Evolutionary conservation across 2,888 invertebrate genomes (phyloP).

Genomic region (Micropterix aruncella): DNA sequence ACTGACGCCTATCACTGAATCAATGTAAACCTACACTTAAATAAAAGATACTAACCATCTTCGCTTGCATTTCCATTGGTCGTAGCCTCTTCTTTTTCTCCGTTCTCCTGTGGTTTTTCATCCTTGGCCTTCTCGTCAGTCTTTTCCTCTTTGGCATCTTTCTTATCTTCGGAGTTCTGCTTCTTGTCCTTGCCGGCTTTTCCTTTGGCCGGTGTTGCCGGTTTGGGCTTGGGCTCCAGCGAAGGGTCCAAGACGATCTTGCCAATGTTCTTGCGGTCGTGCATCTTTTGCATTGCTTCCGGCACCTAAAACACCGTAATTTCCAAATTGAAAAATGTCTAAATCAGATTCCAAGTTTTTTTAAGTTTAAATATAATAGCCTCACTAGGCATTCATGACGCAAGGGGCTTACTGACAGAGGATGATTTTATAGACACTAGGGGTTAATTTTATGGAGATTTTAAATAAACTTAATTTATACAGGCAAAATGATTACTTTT

Average conservation of each 20-base stretch:
- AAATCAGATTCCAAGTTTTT: no score
- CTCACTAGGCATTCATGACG: no score
- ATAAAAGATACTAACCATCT: slow-evolving; percentile 22
- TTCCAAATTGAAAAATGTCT: no score
- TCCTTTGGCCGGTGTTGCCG: slow-evolving; percentile 63
- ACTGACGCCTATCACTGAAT: background rate
- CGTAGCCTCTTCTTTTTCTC: slow-evolving; percentile 36
- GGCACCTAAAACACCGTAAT: slow-evolving; percentile 52
- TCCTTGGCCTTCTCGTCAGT: slow-evolving; percentile 27
- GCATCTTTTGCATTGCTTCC: slow-evolving; percentile 88
- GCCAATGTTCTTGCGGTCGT: slow-evolving; percentile 82
- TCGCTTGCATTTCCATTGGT: slow-evolving; percentile 37
- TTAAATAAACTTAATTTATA: no score
- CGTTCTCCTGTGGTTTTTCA: slow-evolving; percentile 19
- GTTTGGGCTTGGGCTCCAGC: slow-evolving; percentile 65
- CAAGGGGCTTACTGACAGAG: no score
- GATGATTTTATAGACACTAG: no score
- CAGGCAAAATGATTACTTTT: no score
- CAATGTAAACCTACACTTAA: background rate
- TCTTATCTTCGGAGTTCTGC: slow-evolving; percentile 54
- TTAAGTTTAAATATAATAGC: no score
- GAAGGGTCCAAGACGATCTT: slow-evolving; percentile 75
- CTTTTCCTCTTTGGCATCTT: slow-evolving; percentile 39
- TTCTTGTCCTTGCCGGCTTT: slow-evolving; percentile 61
- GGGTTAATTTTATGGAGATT: no score